These are phyloP conservation scores for Rotaria macrura DNA, from an alignment of 2,888 invertebrate species.

Conservation along the genomic window DNA sequence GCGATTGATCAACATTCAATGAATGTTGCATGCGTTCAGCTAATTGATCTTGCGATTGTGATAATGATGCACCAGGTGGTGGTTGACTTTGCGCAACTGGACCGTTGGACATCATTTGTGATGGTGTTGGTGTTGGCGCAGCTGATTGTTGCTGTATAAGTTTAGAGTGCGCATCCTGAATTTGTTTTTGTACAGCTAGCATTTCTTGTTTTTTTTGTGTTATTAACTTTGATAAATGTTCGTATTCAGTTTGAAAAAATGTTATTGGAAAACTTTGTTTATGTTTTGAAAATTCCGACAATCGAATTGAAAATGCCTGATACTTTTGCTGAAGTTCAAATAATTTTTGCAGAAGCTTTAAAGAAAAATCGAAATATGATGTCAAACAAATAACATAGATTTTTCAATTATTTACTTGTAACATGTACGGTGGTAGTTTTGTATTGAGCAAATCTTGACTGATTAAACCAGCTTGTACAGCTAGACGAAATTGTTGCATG, in stretches of 20 bases:
- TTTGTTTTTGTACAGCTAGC: slow-evolving; percentile 13
- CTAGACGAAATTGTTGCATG: slow-evolving; percentile 24
- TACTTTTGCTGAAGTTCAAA: slow-evolving; percentile 15
- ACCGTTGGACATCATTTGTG: not conserved
- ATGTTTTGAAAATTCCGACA: not conserved
- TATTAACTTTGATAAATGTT: not conserved
- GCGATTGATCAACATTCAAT: not conserved
- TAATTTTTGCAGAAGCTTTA: not conserved
- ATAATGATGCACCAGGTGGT: not conserved
- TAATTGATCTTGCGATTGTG: slow-evolving; percentile 5
- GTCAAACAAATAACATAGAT: too few species aligned
- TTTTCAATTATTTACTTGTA: slow-evolving; percentile 6
- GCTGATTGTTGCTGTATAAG: not conserved
- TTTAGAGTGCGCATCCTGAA: slow-evolving; percentile 9
- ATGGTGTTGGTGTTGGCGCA: not conserved
- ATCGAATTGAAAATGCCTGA: not conserved
- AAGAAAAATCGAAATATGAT: not conserved
- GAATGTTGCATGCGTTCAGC: slow-evolving; percentile 23
- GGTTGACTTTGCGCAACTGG: not conserved
- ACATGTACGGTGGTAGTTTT: slow-evolving; percentile 26
- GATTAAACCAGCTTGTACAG: slow-evolving; percentile 25
- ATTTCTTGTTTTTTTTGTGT: slow-evolving; percentile 5
- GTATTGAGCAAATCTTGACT: slow-evolving; percentile 29
- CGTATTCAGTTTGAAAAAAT: slow-evolving; percentile 4
- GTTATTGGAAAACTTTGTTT: slow-evolving; percentile 18